Percentiles rank a stretch among this genome's conserved stretches.
phyloP scores from a whole-genome alignment of 1,140 invertebrate species.

The Harpegnathos saltator region DNA sequence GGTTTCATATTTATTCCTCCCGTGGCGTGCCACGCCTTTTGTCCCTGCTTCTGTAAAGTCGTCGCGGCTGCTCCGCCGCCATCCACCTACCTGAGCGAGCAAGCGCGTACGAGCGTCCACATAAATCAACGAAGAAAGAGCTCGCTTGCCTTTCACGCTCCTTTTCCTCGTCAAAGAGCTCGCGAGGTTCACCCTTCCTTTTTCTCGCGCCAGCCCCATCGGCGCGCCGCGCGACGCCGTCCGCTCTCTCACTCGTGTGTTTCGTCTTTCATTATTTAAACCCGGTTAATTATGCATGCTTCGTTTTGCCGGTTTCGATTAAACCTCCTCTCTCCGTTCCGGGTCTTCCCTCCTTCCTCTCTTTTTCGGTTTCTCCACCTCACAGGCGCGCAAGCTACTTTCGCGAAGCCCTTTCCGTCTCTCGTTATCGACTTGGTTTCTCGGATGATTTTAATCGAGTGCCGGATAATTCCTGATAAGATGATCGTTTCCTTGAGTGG shows the following conservation, averaged over 20 bases:
- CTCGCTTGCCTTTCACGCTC: slow-evolving; percentile 32
- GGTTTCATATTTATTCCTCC: slow-evolving; percentile 50
- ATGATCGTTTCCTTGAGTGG: slow-evolving; percentile 66
- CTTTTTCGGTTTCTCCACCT: neutral
- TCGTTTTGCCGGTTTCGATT: slow-evolving; percentile 62
- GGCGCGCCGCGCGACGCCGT: too few species aligned
- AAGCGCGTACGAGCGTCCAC: neutral
- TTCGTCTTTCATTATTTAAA: slow-evolving; percentile 67
- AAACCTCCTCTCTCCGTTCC: slow-evolving; percentile 50
- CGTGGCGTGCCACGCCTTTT: slow-evolving; percentile 15
- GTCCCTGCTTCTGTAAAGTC: slow-evolving; percentile 39
- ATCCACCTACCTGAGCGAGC: neutral
- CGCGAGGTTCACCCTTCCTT: slow-evolving; percentile 10
- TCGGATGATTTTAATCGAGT: slow-evolving; percentile 72
- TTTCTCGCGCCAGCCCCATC: neutral
- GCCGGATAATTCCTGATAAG: slow-evolving; percentile 74
- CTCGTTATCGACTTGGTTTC: slow-evolving; percentile 51
- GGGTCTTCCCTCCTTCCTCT: neutral
- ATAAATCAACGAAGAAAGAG: slow-evolving; percentile 60
- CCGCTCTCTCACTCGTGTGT: neutral
- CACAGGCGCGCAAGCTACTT: neutral
- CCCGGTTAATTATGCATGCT: slow-evolving; percentile 71
- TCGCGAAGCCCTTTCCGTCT: slow-evolving; percentile 1
- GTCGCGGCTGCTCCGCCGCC: neutral
- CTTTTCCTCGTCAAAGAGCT: slow-evolving; percentile 52